A percentile compares a stretch with the other conserved stretches of the same genome.
Evolutionary conservation across 2,888 invertebrate genomes (phyloP).

Genomic region (Sminthurinus aureus): DNA sequence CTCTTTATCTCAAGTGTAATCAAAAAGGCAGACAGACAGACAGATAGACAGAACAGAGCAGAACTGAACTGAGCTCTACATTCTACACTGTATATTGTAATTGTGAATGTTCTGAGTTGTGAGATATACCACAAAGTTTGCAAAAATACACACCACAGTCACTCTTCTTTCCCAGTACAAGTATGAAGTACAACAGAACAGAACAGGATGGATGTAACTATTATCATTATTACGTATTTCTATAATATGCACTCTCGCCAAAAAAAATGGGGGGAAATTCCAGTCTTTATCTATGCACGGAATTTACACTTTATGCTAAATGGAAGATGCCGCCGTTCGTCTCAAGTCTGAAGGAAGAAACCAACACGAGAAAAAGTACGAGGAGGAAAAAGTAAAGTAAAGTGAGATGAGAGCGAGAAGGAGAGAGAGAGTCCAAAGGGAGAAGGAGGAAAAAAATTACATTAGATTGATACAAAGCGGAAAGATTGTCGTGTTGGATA

Average conservation of each 20-base stretch:
- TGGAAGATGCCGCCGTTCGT: neutral
- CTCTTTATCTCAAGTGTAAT: neutral
- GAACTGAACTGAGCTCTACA: no score
- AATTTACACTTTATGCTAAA: neutral
- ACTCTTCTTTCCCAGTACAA: no score
- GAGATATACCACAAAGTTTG: neutral
- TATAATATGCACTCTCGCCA: neutral
- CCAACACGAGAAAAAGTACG: no score
- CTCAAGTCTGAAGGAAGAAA: neutral
- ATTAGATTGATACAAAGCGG: neutral
- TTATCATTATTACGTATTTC: neutral
- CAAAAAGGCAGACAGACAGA: neutral
- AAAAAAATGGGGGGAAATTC: neutral
- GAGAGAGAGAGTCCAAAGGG: neutral
- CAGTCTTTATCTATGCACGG: neutral
- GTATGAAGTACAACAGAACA: no score
- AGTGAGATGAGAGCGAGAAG: neutral
- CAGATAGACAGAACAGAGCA: no score
- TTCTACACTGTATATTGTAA: no score
- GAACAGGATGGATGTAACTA: no score
- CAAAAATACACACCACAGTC: no score
- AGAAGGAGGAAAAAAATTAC: neutral
- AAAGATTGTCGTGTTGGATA: constrained; percentile 9
- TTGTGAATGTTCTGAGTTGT: neutral
- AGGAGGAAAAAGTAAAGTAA: no score